Evolutionary conservation across 35 echinoderm and acorn worm genomes (phyloP).

Genomic region (Ophioderma brevispina): DNA sequence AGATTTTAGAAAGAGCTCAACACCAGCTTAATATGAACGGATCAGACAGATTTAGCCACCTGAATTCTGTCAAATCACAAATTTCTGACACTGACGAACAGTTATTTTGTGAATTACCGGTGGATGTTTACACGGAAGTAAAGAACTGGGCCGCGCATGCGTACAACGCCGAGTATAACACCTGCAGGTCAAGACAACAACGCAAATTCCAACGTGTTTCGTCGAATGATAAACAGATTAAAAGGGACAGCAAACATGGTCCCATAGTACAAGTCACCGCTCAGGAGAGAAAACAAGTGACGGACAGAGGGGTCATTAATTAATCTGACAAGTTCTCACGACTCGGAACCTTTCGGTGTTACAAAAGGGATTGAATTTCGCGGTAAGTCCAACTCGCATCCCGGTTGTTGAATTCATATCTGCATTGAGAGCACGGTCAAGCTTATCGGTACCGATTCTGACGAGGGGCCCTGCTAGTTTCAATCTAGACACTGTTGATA

Average conservation of each 20-base stretch:
- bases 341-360: neutral
- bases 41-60: neutral
- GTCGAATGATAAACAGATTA: neutral
- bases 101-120: neutral
- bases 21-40: neutral
- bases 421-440: neutral
- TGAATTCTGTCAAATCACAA: neutral
- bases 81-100: neutral
- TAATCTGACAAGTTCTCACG: neutral
- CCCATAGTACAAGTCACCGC: neutral
- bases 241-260: neutral
- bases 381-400: neutral
- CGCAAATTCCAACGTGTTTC: neutral
- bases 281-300: neutral
- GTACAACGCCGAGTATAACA: neutral
- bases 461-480: neutral
- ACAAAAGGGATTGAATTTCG: neutral
- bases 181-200: neutral
- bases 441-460: neutral
- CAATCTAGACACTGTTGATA: neutral
- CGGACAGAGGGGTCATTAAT: neutral
- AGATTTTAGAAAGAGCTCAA: neutral
- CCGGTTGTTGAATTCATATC: neutral
- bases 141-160: conserved; percentile 11
- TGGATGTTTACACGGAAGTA: neutral